These are phyloP conservation scores for Diplogasteroides magnus DNA, from an alignment of 1,140 invertebrate genomes.

Conservation along the genomic window DNA sequence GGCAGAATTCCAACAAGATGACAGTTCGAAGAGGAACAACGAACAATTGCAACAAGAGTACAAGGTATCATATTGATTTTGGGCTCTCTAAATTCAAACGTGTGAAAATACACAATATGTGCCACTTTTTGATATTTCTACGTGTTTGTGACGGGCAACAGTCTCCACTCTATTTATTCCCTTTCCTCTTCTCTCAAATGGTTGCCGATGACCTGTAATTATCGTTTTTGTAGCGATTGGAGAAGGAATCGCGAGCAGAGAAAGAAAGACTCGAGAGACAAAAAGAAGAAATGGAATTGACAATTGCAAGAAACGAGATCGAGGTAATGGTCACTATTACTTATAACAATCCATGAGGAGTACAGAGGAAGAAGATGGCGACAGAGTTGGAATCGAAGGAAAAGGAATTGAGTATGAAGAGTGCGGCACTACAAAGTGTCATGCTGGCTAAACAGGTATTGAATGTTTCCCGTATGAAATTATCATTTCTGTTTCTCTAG, in stretches of 20 bases:
- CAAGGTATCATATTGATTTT: no score
- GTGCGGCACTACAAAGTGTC: slow-evolving; percentile 32
- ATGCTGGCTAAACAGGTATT: slow-evolving; percentile 34
- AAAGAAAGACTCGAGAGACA: slow-evolving; percentile 25
- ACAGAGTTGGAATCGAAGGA: slow-evolving; percentile 20
- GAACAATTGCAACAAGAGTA: no score
- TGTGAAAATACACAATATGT: no score
- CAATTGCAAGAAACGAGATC: slow-evolving; percentile 11
- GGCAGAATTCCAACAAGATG: no score
- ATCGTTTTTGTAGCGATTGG: neutral
- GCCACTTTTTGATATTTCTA: no score
- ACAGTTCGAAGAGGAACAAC: no score
- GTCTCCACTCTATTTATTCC: no score
- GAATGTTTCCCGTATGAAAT: no score
- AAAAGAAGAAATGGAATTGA: slow-evolving; percentile 19
- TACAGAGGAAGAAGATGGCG: slow-evolving; percentile 9
- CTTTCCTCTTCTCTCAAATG: no score
- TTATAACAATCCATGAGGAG: slow-evolving; percentile 2
- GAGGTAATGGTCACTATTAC: slow-evolving; percentile 2
- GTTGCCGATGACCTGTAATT: no score
- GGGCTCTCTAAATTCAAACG: no score
- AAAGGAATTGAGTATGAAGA: slow-evolving; percentile 35
- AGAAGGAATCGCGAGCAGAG: neutral
- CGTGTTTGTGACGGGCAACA: no score
- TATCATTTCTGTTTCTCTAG: neutral